Conservation (phyloP, 2,113 vertebrate genomes). For the Etia nguti region DNA sequence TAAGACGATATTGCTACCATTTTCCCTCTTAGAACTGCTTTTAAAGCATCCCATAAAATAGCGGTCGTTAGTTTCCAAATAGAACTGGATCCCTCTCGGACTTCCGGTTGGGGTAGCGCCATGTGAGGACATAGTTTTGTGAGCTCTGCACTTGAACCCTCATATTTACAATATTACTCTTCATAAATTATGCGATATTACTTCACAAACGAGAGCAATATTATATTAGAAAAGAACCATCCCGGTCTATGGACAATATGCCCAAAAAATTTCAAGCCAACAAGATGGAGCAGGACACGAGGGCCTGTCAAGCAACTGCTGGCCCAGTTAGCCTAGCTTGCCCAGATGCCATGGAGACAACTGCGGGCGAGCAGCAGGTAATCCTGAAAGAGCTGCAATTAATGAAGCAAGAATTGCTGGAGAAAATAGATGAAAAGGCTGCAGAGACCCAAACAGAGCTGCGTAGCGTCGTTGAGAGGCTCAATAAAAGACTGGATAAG, state of each 20-base stretch:
- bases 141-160: background rate
- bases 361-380: rapidly evolving
- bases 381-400: background rate
- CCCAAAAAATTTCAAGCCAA: background rate
- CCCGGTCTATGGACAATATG: rapidly evolving
- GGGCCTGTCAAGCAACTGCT: background rate
- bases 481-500: background rate
- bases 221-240: background rate
- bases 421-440: background rate
- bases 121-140: background rate
- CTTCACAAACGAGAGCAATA: background rate
- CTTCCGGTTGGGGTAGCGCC: background rate
- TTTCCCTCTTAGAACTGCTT: too few species aligned
- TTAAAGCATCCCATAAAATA: too few species aligned
- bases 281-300: background rate
- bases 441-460: background rate
- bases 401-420: background rate
- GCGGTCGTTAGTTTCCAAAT: too few species aligned
- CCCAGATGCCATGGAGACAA: background rate
- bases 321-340: background rate
- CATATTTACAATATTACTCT: background rate
- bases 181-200: background rate
- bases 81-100: too few species aligned
- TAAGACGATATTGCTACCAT: too few species aligned
- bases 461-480: background rate